Evolutionary conservation across 2,113 vertebrate species (phyloP), one percentile per base, ranked within the genome.

Genomic region (Cyprinus carpio): DNA sequence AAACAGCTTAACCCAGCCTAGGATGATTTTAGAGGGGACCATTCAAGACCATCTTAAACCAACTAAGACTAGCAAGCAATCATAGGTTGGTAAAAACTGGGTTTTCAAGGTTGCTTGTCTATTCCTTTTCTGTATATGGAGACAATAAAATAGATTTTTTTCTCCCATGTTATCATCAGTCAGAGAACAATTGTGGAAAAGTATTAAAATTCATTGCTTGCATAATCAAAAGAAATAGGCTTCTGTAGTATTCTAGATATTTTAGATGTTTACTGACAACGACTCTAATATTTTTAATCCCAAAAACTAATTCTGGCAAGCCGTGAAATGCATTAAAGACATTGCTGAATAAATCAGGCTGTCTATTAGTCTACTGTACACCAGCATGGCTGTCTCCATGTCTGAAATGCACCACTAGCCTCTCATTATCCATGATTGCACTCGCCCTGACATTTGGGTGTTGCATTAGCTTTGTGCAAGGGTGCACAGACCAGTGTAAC

Each of bases 401-500:
- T 75, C 60, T 12, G 51, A 58, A 75, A 75, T 84, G 51, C 51
- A 58, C 49, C 27, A 78, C 75, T 76, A 76, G 25, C 27, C 8
- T 31, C 20, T 72, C 69, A 74, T 76, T 78, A 56, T 56, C 29
- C 75, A n/a, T 34, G 29, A 58, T 78, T 78, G 37, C 69, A 37
- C 75, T 78, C 20, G 20, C 51, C 77, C 56, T 80, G 56, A 80
- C 77, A 80, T 64, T 79, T 40, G 29, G 54, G 31, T 79, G 54
- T 31, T 77, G 51, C 51, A 77, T 60, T 25, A 64, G 37, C 78
- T 65, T 64, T 80, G 58, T 80, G 12, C 78, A 64, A 46, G 78
- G 56, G 15, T 46, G 78, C 56, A 80, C 34, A 49, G 34, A 75
- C 34, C 51, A 46, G 49, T 40, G n/a, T 75, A 75, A 65, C 43